These are phyloP conservation scores for Cheilosia scutellata DNA, from an alignment of 2,888 invertebrate species.

Conservation along the genomic window DNA sequence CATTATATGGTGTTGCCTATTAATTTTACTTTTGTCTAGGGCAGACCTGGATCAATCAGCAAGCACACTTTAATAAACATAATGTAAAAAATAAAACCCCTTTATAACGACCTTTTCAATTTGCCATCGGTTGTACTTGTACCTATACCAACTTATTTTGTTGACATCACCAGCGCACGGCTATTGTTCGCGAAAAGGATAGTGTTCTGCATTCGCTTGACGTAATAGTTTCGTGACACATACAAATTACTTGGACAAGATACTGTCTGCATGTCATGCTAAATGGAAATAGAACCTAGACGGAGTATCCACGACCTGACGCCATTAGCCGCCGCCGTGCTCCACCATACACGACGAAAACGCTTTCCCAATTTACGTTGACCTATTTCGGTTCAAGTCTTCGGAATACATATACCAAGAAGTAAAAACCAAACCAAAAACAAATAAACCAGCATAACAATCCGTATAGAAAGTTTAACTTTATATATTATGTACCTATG, in stretches of 20 bases:
- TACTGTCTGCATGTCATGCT: constrained; percentile 25
- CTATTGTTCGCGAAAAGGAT: neutral
- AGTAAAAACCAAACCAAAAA: constrained; percentile 22
- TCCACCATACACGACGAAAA: constrained; percentile 2
- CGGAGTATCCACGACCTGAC: constrained; percentile 22
- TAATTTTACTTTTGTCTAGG: too few species aligned
- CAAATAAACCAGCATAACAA: neutral
- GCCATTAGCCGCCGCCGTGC: constrained; percentile 13
- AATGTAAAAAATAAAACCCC: neutral
- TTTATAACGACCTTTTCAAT: neutral
- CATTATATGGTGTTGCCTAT: too few species aligned
- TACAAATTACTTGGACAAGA: constrained; percentile 58
- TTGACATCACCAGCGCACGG: neutral
- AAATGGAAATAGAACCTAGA: constrained; percentile 43
- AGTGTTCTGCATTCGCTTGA: constrained; percentile 35
- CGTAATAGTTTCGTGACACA: constrained; percentile 61
- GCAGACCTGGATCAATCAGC: too few species aligned
- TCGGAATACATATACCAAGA: neutral
- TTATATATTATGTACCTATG: neutral
- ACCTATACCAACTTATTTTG: too few species aligned
- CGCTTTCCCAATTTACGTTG: constrained; percentile 61
- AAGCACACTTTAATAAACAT: neutral
- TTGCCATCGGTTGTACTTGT: neutral
- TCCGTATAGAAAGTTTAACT: constrained; percentile 8
- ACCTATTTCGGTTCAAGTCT: constrained; percentile 55